These are phyloP conservation scores for Platyrinchus mystaceus DNA, from an alignment of 2,797 vertebrate genomes.

Conservation along the genomic window DNA sequence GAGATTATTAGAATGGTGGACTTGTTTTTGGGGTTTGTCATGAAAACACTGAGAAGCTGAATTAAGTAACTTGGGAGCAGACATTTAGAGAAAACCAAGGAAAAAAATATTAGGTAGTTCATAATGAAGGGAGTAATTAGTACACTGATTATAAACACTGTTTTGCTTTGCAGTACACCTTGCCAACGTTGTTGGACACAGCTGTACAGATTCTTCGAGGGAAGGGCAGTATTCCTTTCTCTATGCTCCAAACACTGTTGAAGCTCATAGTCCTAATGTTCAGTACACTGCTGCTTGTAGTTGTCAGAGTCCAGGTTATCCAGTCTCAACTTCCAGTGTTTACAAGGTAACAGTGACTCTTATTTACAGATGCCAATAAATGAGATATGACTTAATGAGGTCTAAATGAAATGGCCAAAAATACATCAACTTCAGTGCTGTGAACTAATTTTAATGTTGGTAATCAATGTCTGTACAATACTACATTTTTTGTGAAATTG, in stretches of 20 bases:
- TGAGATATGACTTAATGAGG: background rate
- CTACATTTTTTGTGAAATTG: background rate
- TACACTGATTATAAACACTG: background rate
- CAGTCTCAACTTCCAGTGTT: constrained; percentile 98
- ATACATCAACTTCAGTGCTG: background rate
- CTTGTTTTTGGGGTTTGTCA: background rate
- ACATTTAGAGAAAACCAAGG: background rate
- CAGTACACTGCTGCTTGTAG: constrained; percentile 94
- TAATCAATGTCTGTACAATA: background rate
- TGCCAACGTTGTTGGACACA: constrained; percentile 85
- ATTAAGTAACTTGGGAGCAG: background rate
- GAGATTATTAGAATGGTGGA: background rate
- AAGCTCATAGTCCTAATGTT: constrained; percentile 96
- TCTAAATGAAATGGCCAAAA: background rate
- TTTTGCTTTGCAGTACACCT: constrained; percentile 84
- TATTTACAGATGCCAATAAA: background rate
- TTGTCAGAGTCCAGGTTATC: constrained; percentile 95
- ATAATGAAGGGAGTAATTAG: background rate
- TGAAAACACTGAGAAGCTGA: background rate
- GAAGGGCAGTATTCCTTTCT: constrained; percentile 88
- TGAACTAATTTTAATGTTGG: background rate
- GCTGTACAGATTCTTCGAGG: constrained; percentile 86
- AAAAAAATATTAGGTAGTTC: background rate
- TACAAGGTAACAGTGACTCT: constrained; percentile 83
- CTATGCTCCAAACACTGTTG: constrained; percentile 89